Conservation (phyloP, 2,888 invertebrate genomes). For the Laspeyria flexula region DNA sequence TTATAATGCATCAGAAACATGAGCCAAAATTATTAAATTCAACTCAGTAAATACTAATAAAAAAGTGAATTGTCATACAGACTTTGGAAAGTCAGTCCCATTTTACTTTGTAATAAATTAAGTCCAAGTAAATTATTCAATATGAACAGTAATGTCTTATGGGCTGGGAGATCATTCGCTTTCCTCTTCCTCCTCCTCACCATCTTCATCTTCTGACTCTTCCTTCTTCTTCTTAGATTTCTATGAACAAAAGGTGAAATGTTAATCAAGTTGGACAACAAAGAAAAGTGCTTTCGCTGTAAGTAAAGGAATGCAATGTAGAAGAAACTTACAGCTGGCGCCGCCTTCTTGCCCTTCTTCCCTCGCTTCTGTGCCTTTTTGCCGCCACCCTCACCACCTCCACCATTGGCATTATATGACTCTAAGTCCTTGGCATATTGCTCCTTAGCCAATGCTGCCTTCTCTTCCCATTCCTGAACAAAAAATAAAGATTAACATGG, state of each 20-base stretch:
- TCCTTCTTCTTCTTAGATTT: slow-evolving; percentile 87
- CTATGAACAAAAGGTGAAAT: slow-evolving; percentile 44
- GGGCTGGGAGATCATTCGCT: slow-evolving; percentile 87
- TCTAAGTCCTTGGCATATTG: slow-evolving; percentile 95
- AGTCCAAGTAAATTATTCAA: slow-evolving; percentile 85
- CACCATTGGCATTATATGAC: slow-evolving; percentile 94
- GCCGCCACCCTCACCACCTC: slow-evolving; percentile 82
- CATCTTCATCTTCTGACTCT: slow-evolving; percentile 88
- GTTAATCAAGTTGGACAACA: slow-evolving; percentile 4
- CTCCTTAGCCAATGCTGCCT: slow-evolving; percentile 95
- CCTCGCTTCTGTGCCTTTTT: slow-evolving; percentile 87
- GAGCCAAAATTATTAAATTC: slow-evolving; percentile 45
- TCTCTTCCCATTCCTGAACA: slow-evolving; percentile 94
- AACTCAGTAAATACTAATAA: slow-evolving; percentile 44
- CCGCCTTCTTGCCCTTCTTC: slow-evolving; percentile 82
- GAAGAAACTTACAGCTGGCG: slow-evolving; percentile 70
- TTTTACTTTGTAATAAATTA: slow-evolving; percentile 86
- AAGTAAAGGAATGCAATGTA: not conserved
- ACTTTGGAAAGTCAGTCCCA: slow-evolving; percentile 84
- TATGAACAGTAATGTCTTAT: slow-evolving; percentile 81
- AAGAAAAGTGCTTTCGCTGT: not conserved
- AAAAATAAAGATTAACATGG: slow-evolving; percentile 13
- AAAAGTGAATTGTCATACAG: slow-evolving; percentile 62
- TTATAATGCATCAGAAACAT: slow-evolving; percentile 50
- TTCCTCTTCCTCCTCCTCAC: slow-evolving; percentile 88